phyloP scores from a whole-genome alignment of 2,113 vertebrate genomes.

The Dermatemys mawii region DNA sequence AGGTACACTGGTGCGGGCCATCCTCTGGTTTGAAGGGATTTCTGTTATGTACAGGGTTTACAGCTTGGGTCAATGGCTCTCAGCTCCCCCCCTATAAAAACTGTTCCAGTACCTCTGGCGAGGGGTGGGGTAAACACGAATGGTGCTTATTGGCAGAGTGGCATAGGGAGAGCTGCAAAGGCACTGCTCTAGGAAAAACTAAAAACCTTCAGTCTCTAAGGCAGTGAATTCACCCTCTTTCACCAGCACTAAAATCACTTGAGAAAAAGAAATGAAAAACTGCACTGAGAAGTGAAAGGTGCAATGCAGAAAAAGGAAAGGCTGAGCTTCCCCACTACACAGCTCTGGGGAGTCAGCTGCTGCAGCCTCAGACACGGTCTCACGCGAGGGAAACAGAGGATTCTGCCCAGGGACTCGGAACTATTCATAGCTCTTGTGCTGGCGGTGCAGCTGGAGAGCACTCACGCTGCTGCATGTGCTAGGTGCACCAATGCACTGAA shows the following conservation, averaged over 20 bases:
- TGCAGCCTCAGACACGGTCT: not conserved
- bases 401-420: not conserved
- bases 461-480: not conserved
- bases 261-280: no score
- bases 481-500: not conserved
- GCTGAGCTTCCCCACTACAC: not conserved
- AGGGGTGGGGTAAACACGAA: not conserved
- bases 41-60: no score
- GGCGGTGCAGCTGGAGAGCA: not conserved
- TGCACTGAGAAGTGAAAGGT: not conserved
- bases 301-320: fast-evolving
- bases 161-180: not conserved
- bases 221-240: fast-evolving
- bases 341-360: not conserved
- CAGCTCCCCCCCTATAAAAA: no score
- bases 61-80: no score
- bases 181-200: fast-evolving
- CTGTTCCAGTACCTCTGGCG: no score
- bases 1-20: not conserved
- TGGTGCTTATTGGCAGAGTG: fast-evolving
- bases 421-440: not conserved
- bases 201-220: not conserved
- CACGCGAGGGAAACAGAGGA: not conserved
- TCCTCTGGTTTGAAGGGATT: no score
- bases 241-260: not conserved